Evolutionary conservation across 2,113 vertebrate genomes (phyloP).

Genomic region (Urocitellus parryii): DNA sequence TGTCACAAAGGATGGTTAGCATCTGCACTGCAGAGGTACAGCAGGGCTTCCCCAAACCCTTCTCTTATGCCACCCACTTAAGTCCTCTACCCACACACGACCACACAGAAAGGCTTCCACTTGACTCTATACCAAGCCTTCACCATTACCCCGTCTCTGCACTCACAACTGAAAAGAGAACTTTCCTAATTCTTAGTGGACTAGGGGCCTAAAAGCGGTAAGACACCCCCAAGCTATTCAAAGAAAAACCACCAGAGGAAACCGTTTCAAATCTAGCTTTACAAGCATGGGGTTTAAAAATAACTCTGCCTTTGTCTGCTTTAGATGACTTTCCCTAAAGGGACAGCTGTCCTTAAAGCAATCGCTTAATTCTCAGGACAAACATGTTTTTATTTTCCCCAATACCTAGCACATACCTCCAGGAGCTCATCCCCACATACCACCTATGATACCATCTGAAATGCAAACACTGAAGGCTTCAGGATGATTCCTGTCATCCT

Average conservation of each 20-base stretch:
- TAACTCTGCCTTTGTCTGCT: slow-evolving; percentile 80
- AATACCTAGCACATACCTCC: neutral
- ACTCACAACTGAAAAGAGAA: slow-evolving; percentile 26
- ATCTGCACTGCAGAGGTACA: neutral
- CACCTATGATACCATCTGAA: slow-evolving; percentile 31
- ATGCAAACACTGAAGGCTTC: neutral
- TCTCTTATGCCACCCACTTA: neutral
- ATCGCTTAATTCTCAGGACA: slow-evolving; percentile 61
- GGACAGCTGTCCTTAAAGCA: slow-evolving; percentile 80
- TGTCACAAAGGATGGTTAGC: neutral
- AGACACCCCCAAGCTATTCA: slow-evolving; percentile 73
- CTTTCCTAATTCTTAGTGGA: slow-evolving; percentile 50
- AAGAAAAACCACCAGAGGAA: slow-evolving; percentile 72
- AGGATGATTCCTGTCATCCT: neutral
- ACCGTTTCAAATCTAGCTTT: slow-evolving; percentile 75
- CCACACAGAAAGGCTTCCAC: neutral
- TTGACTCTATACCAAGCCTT: neutral
- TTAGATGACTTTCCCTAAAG: slow-evolving; percentile 79
- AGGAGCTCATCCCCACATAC: neutral
- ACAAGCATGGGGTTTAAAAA: slow-evolving; percentile 79
- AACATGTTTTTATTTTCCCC: slow-evolving; percentile 69
- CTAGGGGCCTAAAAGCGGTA: slow-evolving; percentile 39
- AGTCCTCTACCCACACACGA: neutral
- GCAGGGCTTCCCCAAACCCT: neutral
- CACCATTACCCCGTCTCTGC: neutral